Evolutionary conservation across 1,140 invertebrate genomes (phyloP).

Genomic region (Drosophila watanabei): DNA sequence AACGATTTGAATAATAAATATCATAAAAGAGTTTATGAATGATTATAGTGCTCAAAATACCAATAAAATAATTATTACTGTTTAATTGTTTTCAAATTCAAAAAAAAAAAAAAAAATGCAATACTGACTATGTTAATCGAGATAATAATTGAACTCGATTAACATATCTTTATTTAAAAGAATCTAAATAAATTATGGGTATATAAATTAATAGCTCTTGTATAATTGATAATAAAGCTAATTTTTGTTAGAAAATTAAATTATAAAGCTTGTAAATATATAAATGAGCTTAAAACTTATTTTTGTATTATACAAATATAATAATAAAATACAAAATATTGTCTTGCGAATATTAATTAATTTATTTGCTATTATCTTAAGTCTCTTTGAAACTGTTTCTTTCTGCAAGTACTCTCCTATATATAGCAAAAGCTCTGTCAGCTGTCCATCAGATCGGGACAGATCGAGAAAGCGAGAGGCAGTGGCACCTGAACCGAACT

Average conservation of each 20-base stretch:
- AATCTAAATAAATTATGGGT: not conserved
- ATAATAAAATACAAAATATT: not conserved
- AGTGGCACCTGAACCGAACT: slow-evolving; percentile 43
- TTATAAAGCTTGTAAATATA: not conserved
- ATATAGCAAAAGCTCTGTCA: slow-evolving; percentile 9
- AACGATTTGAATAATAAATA: not conserved
- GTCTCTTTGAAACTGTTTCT: not conserved
- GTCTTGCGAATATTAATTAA: not conserved
- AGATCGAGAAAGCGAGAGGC: slow-evolving; percentile 64
- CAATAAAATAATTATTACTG: not conserved
- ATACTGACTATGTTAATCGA: not conserved
- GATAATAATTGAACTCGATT: too few species aligned
- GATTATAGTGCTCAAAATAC: not conserved
- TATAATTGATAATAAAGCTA: not conserved
- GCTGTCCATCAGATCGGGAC: slow-evolving; percentile 39
- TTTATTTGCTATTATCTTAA: not conserved
- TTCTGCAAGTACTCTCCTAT: not conserved
- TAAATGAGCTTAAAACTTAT: not conserved
- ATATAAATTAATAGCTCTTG: not conserved
- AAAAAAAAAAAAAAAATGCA: not conserved
- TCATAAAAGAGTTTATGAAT: not conserved
- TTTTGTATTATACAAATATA: not conserved
- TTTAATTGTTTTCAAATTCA: not conserved
- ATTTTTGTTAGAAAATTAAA: not conserved
- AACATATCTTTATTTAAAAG: not conserved